Conservation (phyloP, 1,140 invertebrate species). For the Myzus persicae region DNA sequence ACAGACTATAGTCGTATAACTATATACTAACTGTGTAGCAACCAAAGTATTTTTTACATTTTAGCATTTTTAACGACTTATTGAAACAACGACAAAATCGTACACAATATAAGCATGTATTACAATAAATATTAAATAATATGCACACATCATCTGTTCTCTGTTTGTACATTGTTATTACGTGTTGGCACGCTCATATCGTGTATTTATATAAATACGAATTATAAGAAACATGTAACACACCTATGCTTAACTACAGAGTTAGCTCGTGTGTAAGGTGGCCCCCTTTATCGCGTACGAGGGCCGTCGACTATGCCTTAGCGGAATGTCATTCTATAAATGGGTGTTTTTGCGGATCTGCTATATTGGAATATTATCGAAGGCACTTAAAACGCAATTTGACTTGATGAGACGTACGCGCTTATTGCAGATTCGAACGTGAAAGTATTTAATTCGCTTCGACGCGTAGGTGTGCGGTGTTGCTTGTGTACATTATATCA, state of each 20-base stretch:
- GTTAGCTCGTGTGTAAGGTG: not conserved
- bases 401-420: not conserved
- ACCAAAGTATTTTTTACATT: not conserved
- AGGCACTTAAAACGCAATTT: not conserved
- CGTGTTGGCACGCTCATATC: not conserved
- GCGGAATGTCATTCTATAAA: not conserved
- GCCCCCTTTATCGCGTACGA: not conserved
- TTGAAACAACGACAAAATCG: not conserved
- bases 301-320: not conserved
- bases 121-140: not conserved
- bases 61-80: not conserved
- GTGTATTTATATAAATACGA: not conserved
- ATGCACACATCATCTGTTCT: not conserved
- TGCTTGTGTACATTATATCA: not conserved
- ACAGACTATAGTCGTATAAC: not conserved
- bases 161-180: not conserved
- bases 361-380: not conserved
- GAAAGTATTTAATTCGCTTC: constrained; percentile 28
- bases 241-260: not conserved
- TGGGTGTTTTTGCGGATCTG: not conserved
- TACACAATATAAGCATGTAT: not conserved
- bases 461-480: not conserved
- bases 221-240: not conserved
- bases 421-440: constrained; percentile 12
- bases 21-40: not conserved